Evolutionary conservation across 2,888 invertebrate genomes (phyloP).

Genomic region (Herminia tarsipennalis): DNA sequence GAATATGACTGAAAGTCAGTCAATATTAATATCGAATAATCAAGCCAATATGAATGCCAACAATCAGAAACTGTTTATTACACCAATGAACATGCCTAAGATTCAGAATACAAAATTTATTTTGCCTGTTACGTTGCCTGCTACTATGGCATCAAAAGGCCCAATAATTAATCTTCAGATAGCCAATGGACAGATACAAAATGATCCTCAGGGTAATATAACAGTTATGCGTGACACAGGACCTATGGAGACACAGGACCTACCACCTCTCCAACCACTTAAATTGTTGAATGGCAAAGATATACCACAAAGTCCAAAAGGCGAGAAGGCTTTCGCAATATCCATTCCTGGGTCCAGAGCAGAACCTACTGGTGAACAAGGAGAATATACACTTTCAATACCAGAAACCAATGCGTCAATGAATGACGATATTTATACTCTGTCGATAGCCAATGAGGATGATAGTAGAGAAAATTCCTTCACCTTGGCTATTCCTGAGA

Average conservation of each 20-base stretch:
- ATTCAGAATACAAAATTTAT: conserved; percentile 84
- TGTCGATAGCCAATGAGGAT: conserved; percentile 81
- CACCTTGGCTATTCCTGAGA: conserved; percentile 79
- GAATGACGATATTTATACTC: conserved; percentile 84
- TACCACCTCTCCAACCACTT: conserved; percentile 78
- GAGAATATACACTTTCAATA: conserved; percentile 80
- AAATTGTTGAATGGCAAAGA: conserved; percentile 73
- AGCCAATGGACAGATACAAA: conserved; percentile 87
- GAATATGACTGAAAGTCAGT: conserved; percentile 72
- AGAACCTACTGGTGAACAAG: conserved; percentile 80
- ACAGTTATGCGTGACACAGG: conserved; percentile 85
- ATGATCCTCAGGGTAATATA: conserved; percentile 86
- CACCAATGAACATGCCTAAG: conserved; percentile 86
- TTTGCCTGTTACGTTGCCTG: conserved; percentile 79
- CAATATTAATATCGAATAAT: conserved; percentile 78
- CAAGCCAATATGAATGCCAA: conserved; percentile 69
- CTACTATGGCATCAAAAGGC: conserved; percentile 85
- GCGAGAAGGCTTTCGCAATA: conserved; percentile 71
- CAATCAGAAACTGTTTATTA: conserved; percentile 85
- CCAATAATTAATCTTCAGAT: conserved; percentile 89
- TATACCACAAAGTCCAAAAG: conserved; percentile 62
- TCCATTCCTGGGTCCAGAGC: conserved; percentile 80
- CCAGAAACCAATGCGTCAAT: conserved; percentile 81
- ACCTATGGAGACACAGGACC: conserved; percentile 63
- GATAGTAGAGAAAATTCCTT: conserved; percentile 73